phyloP scores from a whole-genome alignment of 2,113 vertebrate genomes.

The Leucoraja erinaceus region DNA sequence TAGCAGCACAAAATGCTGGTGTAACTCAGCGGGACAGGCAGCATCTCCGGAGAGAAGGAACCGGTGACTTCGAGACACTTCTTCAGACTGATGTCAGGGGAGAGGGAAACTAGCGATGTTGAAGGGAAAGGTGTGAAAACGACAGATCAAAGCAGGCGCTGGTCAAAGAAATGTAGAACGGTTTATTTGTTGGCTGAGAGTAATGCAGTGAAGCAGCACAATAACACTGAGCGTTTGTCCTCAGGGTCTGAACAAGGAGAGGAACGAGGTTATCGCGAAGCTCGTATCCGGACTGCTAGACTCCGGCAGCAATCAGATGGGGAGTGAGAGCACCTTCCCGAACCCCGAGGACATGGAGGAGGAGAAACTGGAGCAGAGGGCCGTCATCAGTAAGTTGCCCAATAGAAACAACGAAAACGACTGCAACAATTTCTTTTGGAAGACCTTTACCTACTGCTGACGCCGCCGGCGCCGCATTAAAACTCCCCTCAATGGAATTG shows the following conservation, averaged over 20 bases:
- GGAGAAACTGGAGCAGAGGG: constrained; percentile 64
- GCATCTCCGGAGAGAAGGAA: no score
- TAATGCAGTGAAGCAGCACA: background rate
- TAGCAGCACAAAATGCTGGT: no score
- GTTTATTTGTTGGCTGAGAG: no score
- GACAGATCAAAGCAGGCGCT: no score
- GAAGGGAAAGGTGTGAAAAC: no score
- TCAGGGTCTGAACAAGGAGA: constrained; percentile 68
- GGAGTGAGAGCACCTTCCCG: constrained; percentile 42
- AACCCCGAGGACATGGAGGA: constrained; percentile 61
- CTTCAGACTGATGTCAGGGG: no score
- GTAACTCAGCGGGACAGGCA: no score
- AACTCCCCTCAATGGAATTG: constrained; percentile 58
- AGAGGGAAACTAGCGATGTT: no score
- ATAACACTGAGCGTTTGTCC: background rate
- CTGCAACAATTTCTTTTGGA: constrained; percentile 91
- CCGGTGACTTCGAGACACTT: no score
- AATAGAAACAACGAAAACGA: constrained; percentile 78
- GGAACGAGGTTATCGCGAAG: constrained; percentile 70
- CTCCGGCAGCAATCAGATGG: constrained; percentile 54
- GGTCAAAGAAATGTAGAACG: no score
- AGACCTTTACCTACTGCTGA: no score
- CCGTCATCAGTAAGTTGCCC: constrained; percentile 58
- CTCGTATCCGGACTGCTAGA: constrained; percentile 70
- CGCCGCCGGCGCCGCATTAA: background rate